Percentiles rank a stretch among this genome's conserved stretches.
These are phyloP conservation scores for Ammodytes dubius DNA, from an alignment of 2,113 vertebrate species.

Conservation along the genomic window DNA sequence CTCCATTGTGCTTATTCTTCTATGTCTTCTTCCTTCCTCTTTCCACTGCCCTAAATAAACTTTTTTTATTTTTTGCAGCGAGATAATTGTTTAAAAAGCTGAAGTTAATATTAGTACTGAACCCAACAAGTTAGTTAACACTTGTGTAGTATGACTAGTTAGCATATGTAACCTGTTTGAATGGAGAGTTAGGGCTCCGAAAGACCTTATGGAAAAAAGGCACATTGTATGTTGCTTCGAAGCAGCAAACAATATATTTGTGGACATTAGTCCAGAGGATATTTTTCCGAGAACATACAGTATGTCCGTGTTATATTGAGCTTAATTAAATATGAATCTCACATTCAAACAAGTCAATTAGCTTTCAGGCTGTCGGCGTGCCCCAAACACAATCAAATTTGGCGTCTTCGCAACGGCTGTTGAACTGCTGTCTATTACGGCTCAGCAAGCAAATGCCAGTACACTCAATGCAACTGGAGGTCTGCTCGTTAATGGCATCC, in stretches of 20 bases:
- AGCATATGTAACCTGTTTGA: not conserved
- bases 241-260: not conserved
- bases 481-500: slow-evolving; percentile 63
- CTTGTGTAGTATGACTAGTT: not conserved
- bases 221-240: not conserved
- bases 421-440: slow-evolving; percentile 39
- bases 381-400: slow-evolving; percentile 33
- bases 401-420: slow-evolving; percentile 35
- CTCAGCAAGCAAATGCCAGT: slow-evolving; percentile 39
- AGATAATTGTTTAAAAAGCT: slow-evolving; percentile 12
- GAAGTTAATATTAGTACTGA: no score
- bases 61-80: slow-evolving; percentile 32
- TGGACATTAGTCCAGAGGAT: not conserved
- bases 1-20: slow-evolving; percentile 1
- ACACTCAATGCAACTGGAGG: slow-evolving; percentile 33
- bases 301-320: not conserved
- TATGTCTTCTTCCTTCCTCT: not conserved
- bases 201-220: not conserved
- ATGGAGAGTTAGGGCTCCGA: not conserved
- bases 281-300: not conserved
- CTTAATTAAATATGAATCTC: not conserved
- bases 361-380: slow-evolving; percentile 19
- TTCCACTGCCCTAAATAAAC: slow-evolving; percentile 3
- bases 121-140: not conserved
- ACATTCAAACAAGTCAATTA: not conserved